Evolutionary conservation across 2,797 vertebrate species (phyloP), one percentile per base, ranked within the genome.

Genomic region (Apogon talboti): DNA sequence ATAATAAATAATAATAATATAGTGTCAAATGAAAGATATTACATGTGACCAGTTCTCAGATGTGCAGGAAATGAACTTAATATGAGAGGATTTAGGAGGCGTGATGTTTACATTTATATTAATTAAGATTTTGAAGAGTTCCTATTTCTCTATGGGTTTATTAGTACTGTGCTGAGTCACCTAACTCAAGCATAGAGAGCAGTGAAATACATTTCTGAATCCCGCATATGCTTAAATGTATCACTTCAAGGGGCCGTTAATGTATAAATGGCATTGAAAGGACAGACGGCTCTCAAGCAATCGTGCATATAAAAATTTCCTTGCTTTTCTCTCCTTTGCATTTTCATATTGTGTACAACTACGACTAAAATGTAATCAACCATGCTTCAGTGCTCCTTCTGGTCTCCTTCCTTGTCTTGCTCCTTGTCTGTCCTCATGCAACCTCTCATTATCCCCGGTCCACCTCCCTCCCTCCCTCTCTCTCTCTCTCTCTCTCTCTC

Each of bases 381-480:
- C 42, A 0, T 16, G 15, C 54, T 68, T 18, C 45, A 30, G 8
- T 11, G 24, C 55, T 55, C 42, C 19, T 51, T 48, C 46, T 48
- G 46, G 46, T 24, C 46, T 24, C 33, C 33, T 8, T 35, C 24
- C 55, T 70, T 55, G 15, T 55, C 58, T 70, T 18, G 11, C 44
- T 65, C 35, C 35, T 58, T 24, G 4, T 67, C 49, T 57, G 60
- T 73, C 83, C 86, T 79, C 65, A 41, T 38, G 59, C 66, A 81
- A 84, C 79, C 83, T 78, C 75, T 74, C 66, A 83, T 82, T 84
- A 85, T 75, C 48, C 64, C 58, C 66, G 50, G 18, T 74, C 74
- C 76, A 48, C 70, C 68, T 55, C 55, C 54, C 63, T 56, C 53
- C 11, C 2, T 37, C 53, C 6, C n/a, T n/a, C n/a, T n/a, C 63